Conservation (phyloP, 2,797 vertebrate species). For the Petrocephalus schoutedeni region DNA sequence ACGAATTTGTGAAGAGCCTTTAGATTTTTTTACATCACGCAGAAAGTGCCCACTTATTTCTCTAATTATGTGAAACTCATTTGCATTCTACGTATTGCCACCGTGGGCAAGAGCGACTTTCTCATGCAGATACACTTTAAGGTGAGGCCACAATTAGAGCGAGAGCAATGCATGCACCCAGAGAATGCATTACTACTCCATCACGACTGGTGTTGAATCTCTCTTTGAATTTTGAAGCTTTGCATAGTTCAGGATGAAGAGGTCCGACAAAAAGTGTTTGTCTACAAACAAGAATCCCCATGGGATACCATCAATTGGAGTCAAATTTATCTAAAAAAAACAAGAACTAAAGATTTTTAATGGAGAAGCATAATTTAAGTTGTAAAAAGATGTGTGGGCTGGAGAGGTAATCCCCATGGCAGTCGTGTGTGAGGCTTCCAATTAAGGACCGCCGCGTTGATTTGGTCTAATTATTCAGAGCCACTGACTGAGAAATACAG, state of each 20-base stretch:
- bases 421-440: not conserved
- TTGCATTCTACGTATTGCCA: not conserved
- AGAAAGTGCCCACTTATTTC: not conserved
- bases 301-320: not conserved
- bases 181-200: not conserved
- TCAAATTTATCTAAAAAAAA: not conserved
- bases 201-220: not conserved
- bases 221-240: not conserved
- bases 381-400: not conserved
- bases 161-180: not conserved
- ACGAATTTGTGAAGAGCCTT: not conserved
- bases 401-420: not conserved
- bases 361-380: not conserved
- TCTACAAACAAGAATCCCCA: not conserved
- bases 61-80: not conserved
- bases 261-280: not conserved
- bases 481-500: not conserved
- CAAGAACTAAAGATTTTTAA: not conserved
- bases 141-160: not conserved
- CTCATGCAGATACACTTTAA: not conserved
- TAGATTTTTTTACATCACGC: not conserved
- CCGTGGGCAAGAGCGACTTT: not conserved
- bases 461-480: slow-evolving; percentile 12
- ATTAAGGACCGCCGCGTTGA: not conserved
- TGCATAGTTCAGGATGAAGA: not conserved